phyloP scores from a whole-genome alignment of 2,888 invertebrate genomes.

The Agrochola lychnidis region DNA sequence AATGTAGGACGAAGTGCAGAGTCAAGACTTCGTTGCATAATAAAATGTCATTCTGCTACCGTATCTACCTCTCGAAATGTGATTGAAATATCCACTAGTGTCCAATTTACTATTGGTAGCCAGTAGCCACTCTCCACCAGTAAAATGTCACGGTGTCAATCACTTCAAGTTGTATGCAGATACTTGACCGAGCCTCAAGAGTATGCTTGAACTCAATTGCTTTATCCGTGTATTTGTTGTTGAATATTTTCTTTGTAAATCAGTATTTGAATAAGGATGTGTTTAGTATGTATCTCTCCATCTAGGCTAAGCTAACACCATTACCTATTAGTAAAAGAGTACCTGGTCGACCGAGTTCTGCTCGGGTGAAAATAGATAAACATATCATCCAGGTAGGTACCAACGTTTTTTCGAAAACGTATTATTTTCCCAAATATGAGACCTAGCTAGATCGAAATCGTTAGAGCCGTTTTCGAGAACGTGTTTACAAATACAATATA shows the following conservation, averaged over 20 bases:
- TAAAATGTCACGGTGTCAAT: conserved; percentile 55
- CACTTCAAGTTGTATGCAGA: conserved; percentile 29
- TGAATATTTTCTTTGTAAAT: conserved; percentile 22
- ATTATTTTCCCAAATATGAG: too few species aligned
- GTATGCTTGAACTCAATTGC: conserved; percentile 38
- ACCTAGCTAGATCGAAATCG: too few species aligned
- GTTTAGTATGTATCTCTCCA: conserved; percentile 3
- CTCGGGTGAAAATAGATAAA: too few species aligned
- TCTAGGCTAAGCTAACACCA: conserved; percentile 11
- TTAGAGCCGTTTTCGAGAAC: too few species aligned
- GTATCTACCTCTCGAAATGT: conserved; percentile 26
- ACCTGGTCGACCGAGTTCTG: too few species aligned
- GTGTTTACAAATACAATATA: too few species aligned
- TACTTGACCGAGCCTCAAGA: conserved; percentile 39
- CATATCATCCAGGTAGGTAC: too few species aligned
- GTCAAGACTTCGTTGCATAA: conserved; percentile 21
- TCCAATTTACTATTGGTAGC: conserved; percentile 26
- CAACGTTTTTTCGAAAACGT: too few species aligned
- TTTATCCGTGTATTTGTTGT: conserved; percentile 14
- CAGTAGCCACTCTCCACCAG: conserved; percentile 27
- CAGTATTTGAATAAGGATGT: conserved; percentile 19
- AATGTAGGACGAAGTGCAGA: conserved; percentile 1
- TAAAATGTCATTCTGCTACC: conserved; percentile 29
- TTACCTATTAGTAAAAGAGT: not conserved
- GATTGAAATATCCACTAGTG: conserved; percentile 48